Percentiles rank a stretch among this genome's conserved stretches.
Evolutionary conservation across 1,140 invertebrate genomes (phyloP).

Genomic region (Caenorhabditis briggsae): DNA sequence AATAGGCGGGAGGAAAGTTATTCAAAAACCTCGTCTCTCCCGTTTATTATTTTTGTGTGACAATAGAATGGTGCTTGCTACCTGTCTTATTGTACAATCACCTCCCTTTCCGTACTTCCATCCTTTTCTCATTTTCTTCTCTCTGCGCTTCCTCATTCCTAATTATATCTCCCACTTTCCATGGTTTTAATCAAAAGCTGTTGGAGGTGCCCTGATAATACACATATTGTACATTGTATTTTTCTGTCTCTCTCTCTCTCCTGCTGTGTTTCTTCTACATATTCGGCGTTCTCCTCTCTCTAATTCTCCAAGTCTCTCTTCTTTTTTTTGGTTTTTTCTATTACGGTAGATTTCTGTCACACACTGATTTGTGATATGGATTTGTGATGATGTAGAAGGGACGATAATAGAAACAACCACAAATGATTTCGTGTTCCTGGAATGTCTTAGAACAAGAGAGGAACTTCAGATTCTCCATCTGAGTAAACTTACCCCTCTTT

Average conservation of each 20-base stretch:
- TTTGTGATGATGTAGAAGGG: not conserved
- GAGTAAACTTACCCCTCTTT: not conserved
- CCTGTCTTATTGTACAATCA: constrained; percentile 35
- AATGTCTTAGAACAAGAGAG: no score
- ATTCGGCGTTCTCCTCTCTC: not conserved
- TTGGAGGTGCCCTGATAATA: constrained; percentile 21
- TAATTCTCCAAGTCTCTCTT: not conserved
- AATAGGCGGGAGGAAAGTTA: not conserved
- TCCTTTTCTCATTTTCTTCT: constrained; percentile 36
- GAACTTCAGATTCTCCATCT: not conserved
- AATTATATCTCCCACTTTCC: not conserved
- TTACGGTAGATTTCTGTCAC: constrained; percentile 27
- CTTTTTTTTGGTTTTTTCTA: not conserved
- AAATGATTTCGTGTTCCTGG: no score
- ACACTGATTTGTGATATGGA: constrained; percentile 25
- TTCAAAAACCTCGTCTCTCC: not conserved
- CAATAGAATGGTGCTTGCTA: not conserved
- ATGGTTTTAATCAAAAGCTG: constrained; percentile 53
- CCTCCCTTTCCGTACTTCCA: constrained; percentile 1
- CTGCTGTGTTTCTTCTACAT: constrained; percentile 6
- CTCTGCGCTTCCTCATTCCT: constrained; percentile 8
- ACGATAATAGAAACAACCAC: not conserved
- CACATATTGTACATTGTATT: constrained; percentile 46
- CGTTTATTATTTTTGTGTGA: constrained; percentile 4
- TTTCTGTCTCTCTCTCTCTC: not conserved